phyloP scores from a whole-genome alignment of 2,113 vertebrate species.

The Gobiocypris rarus region DNA sequence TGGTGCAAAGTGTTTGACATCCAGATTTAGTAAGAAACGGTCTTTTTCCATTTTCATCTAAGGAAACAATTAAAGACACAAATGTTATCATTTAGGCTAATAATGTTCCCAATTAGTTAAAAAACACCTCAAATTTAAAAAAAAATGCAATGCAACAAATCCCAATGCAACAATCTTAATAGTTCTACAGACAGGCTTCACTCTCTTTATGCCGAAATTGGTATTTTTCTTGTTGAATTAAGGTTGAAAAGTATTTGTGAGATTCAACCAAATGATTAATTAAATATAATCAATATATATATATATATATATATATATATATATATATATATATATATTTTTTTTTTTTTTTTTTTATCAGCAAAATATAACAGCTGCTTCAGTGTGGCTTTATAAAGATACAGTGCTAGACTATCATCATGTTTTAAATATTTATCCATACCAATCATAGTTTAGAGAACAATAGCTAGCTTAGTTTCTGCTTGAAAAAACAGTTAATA shows the following conservation, averaged over 20 bases:
- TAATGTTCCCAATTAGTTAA: background rate
- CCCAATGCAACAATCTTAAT: background rate
- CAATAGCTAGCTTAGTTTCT: background rate
- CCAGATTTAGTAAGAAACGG: conserved; percentile 87
- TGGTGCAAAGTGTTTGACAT: conserved; percentile 95
- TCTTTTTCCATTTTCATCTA: conserved; percentile 94
- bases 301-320: no score
- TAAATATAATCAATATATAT: background rate
- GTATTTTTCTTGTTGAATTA: background rate
- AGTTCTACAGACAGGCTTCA: background rate
- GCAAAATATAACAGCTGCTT: background rate
- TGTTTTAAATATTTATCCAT: background rate
- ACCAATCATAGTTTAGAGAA: conserved; percentile 11
- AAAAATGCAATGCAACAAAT: background rate
- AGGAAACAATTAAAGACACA: conserved; percentile 39
- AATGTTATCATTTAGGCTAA: background rate
- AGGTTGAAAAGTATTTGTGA: background rate
- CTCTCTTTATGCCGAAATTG: background rate
- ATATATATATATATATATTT: no score
- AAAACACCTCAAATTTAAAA: background rate
- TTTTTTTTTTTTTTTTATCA: background rate
- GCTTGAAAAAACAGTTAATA: background rate
- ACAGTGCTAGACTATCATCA: background rate
- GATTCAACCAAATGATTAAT: background rate
- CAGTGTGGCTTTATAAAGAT: background rate